These are phyloP conservation scores for Herpailurus yagouaroundi DNA, from an alignment of 2,113 vertebrate genomes.

Conservation along the genomic window DNA sequence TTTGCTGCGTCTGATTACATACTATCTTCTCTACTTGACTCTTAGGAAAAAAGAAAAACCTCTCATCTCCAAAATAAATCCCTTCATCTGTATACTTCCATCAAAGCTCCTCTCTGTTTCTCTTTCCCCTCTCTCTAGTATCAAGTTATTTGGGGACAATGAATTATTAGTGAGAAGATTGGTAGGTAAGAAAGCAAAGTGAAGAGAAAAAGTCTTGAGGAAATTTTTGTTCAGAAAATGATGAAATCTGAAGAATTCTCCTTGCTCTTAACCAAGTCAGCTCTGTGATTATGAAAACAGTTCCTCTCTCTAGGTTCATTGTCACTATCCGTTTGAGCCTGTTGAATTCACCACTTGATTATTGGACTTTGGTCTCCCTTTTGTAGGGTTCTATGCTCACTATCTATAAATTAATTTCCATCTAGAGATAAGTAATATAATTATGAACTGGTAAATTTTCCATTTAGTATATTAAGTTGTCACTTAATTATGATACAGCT, in stretches of 20 bases:
- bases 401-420: slow-evolving; percentile 66
- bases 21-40: background rate
- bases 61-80: background rate
- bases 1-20: background rate
- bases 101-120: background rate
- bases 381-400: background rate
- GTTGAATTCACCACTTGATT: background rate
- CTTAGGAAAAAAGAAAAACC: background rate
- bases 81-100: background rate
- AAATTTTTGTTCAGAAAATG: background rate
- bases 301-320: background rate
- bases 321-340: background rate
- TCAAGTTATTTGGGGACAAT: background rate
- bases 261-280: background rate
- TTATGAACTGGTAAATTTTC: slow-evolving; percentile 53
- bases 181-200: background rate
- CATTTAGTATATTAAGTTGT: slow-evolving; percentile 58
- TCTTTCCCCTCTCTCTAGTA: background rate
- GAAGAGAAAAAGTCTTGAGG: background rate
- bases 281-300: background rate
- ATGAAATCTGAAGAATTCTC: background rate
- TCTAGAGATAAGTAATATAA: slow-evolving; percentile 69
- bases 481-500: slow-evolving; percentile 66
- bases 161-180: background rate
- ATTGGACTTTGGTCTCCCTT: background rate